Evolutionary conservation across 2,113 vertebrate species (phyloP).

Genomic region (Orycteropus afer): DNA sequence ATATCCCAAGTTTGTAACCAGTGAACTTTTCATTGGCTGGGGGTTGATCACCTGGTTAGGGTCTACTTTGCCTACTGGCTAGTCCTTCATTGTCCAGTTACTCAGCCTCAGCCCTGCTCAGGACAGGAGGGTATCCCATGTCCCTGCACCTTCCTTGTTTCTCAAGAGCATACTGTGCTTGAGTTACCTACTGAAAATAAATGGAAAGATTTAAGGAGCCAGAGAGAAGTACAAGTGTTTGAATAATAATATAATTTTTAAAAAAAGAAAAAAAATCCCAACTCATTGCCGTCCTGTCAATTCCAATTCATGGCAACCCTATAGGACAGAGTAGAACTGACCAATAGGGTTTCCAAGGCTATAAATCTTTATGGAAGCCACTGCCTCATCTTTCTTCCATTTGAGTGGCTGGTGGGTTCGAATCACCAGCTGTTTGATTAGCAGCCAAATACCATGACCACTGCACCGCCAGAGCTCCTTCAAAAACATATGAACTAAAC

Average conservation of each 20-base stretch:
- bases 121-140: fast-evolving
- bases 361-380: no score
- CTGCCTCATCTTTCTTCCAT: no score
- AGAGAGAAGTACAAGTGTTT: background rate
- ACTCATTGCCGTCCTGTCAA: background rate
- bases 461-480: no score
- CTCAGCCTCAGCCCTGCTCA: background rate
- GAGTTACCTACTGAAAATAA: background rate
- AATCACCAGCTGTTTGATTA: no score
- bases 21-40: background rate
- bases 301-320: background rate
- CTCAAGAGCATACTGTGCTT: background rate
- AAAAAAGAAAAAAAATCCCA: background rate
- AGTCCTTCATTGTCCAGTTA: background rate
- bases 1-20: background rate
- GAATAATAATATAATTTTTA: background rate
- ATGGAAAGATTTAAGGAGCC: background rate
- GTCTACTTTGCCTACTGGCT: background rate
- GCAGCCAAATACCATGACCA: no score
- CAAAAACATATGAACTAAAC: no score
- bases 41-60: background rate
- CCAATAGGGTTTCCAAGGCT: background rate
- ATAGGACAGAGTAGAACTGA: background rate
- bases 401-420: no score
- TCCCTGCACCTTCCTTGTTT: background rate